Conservation (phyloP, 2,888 invertebrate genomes). For the Zaprionus obscuricornis region DNA sequence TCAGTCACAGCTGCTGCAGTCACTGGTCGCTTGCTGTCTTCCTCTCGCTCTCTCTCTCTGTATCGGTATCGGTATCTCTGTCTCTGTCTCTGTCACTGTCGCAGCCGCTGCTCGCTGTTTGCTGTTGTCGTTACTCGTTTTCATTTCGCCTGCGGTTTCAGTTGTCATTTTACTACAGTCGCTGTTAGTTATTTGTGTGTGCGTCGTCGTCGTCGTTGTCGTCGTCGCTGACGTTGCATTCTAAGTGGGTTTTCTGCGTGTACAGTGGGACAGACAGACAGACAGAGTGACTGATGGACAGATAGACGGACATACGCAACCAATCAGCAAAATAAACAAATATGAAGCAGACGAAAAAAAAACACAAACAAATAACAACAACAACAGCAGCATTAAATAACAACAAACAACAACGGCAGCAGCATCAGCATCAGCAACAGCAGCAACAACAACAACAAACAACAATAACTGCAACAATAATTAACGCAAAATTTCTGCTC, state of each 20-base stretch:
- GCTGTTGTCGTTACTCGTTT: constrained; percentile 64
- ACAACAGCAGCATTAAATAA: not conserved
- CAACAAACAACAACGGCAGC: constrained; percentile 7
- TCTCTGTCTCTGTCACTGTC: constrained; percentile 27
- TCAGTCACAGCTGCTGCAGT: too few species aligned
- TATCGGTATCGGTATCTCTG: not conserved
- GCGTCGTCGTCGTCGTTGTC: constrained; percentile 57
- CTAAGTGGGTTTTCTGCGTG: constrained; percentile 62
- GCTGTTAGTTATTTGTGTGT: constrained; percentile 74
- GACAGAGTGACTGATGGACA: too few species aligned
- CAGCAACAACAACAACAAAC: not conserved
- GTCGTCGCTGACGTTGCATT: constrained; percentile 63
- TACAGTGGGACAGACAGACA: too few species aligned
- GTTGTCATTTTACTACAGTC: constrained; percentile 77
- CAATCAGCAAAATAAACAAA: constrained; percentile 35
- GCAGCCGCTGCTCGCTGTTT: constrained; percentile 24
- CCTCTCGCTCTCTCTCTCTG: not conserved
- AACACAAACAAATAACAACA: too few species aligned
- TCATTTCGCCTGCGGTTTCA: constrained; percentile 73
- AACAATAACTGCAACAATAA: constrained; percentile 15
- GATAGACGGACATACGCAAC: constrained; percentile 10
- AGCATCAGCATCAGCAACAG: constrained; percentile 5
- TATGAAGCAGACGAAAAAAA: too few species aligned
- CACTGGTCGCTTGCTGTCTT: too few species aligned
- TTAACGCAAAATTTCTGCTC: constrained; percentile 10